Evolutionary conservation across 1,140 invertebrate species (phyloP).

Genomic region (Pseudachorutes palmiensis): DNA sequence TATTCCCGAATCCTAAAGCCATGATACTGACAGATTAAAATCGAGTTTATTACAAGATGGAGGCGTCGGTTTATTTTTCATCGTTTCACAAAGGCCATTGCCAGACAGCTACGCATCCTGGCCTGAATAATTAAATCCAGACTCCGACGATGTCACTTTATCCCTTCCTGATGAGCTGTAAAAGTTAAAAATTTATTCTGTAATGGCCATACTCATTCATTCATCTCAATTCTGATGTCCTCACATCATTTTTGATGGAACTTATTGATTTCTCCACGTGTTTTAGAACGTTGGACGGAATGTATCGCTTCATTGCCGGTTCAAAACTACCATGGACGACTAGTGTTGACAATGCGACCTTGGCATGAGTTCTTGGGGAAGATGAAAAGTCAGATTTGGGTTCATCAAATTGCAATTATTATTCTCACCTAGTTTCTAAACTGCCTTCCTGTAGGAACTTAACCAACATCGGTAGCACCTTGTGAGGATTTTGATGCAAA

Average conservation of each 20-base stretch:
- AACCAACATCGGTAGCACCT: slow-evolving; percentile 66
- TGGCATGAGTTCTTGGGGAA: not conserved
- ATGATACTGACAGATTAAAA: too few species aligned
- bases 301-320: not conserved
- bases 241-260: slow-evolving; percentile 13
- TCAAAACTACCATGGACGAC: slow-evolving; percentile 1
- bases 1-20: too few species aligned
- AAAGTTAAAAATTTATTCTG: too few species aligned
- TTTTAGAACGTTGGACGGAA: not conserved
- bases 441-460: slow-evolving; percentile 77
- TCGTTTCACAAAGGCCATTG: too few species aligned
- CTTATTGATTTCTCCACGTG: not conserved
- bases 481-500: slow-evolving; percentile 62
- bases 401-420: not conserved
- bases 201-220: too few species aligned
- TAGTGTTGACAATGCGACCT: not conserved
- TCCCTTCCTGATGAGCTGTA: too few species aligned
- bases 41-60: too few species aligned
- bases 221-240: too few species aligned
- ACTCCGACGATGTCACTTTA: too few species aligned
- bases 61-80: too few species aligned
- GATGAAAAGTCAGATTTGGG: not conserved
- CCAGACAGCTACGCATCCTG: too few species aligned
- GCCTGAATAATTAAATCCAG: too few species aligned
- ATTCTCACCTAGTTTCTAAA: slow-evolving; percentile 69